Conservation (phyloP, 2,888 invertebrate genomes). For the Heliconius charithonia region DNA sequence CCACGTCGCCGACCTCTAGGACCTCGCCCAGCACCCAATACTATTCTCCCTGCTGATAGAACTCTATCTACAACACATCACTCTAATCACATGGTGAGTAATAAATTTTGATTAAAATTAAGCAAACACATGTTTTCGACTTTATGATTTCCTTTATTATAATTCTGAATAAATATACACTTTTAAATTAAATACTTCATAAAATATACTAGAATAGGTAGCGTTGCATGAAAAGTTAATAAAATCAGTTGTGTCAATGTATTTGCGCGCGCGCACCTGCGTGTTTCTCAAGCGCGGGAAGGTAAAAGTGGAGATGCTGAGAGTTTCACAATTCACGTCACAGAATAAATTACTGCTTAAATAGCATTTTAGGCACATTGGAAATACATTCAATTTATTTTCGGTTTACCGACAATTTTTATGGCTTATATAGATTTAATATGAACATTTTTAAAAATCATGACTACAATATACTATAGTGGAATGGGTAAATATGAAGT, state of each 20-base stretch:
- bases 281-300: conserved; percentile 82
- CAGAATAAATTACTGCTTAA: conserved; percentile 62
- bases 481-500: conserved; percentile 62
- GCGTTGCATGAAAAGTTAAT: conserved; percentile 80
- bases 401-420: background rate
- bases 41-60: conserved; percentile 83
- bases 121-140: background rate
- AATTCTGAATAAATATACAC: background rate
- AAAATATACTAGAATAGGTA: background rate
- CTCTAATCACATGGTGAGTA: conserved; percentile 65
- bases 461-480: conserved; percentile 46
- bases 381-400: background rate
- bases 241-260: conserved; percentile 76
- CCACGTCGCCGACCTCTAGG: conserved; percentile 89
- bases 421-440: too few species aligned
- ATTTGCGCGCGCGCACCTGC: conserved; percentile 85
- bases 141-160: background rate
- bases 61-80: conserved; percentile 70
- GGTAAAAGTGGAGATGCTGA: conserved; percentile 82
- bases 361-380: conserved; percentile 47
- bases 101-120: background rate
- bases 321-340: conserved; percentile 76
- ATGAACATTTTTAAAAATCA: background rate
- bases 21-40: conserved; percentile 89
- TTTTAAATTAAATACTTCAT: too few species aligned